Evolutionary conservation across 2,888 invertebrate genomes (phyloP).

Genomic region (Chymomyza amoena): DNA sequence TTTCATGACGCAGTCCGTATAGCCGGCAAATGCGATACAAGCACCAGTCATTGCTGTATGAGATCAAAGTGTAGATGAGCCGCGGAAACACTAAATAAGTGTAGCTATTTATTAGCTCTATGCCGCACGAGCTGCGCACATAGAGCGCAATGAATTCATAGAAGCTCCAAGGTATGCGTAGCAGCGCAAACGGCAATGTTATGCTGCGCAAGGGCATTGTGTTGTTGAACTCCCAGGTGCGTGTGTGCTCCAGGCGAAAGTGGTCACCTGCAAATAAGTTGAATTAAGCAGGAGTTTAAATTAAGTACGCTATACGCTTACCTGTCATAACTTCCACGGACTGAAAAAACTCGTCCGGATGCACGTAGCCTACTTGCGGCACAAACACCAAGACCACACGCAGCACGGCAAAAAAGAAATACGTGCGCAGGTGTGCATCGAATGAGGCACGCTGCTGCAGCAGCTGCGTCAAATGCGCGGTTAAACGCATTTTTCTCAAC

Average conservation of each 20-base stretch:
- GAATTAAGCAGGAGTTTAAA: constrained; percentile 20
- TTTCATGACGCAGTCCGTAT: constrained; percentile 86
- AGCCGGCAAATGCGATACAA: constrained; percentile 87
- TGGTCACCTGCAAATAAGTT: constrained; percentile 85
- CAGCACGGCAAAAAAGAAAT: constrained; percentile 83
- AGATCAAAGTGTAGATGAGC: constrained; percentile 86
- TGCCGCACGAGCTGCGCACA: constrained; percentile 80
- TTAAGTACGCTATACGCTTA: constrained; percentile 73
- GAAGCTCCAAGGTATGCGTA: constrained; percentile 86
- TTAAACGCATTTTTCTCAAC: constrained; percentile 66
- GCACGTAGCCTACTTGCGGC: constrained; percentile 94
- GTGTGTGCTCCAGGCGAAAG: constrained; percentile 87
- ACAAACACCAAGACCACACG: constrained; percentile 86
- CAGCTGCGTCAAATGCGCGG: constrained; percentile 67
- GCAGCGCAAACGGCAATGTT: constrained; percentile 86
- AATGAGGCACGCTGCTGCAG: constrained; percentile 60
- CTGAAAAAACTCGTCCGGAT: constrained; percentile 98
- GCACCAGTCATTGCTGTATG: constrained; percentile 89
- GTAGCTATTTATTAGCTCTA: constrained; percentile 85
- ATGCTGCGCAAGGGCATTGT: constrained; percentile 91
- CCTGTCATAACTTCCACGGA: constrained; percentile 93
- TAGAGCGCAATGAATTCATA: constrained; percentile 82
- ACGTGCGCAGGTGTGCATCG: constrained; percentile 77
- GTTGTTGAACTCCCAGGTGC: constrained; percentile 94
- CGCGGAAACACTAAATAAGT: constrained; percentile 87